Evolutionary conservation across 2,888 invertebrate species (phyloP).

Genomic region (Cepaea hortensis): DNA sequence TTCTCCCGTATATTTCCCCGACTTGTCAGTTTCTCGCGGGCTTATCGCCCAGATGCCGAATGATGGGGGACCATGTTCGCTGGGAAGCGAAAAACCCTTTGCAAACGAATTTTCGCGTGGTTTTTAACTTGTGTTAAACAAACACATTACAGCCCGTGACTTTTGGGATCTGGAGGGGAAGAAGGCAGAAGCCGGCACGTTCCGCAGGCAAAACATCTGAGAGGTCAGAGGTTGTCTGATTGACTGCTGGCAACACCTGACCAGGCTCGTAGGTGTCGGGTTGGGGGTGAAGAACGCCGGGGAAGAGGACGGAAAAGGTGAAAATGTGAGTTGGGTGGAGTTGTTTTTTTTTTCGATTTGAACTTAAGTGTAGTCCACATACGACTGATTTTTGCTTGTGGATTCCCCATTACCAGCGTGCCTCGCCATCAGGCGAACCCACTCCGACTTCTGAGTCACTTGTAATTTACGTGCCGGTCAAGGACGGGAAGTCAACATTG

Average conservation of each 20-base stretch:
- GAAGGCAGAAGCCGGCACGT: neutral
- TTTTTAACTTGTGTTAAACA: constrained; percentile 1
- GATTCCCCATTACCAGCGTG: no score
- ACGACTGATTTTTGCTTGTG: no score
- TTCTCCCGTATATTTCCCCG: neutral
- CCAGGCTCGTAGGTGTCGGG: no score
- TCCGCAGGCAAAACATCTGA: neutral
- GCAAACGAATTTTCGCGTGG: neutral
- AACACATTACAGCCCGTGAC: constrained; percentile 9
- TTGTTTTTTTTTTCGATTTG: neutral
- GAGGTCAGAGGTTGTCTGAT: constrained; percentile 7
- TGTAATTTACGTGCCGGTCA: no score
- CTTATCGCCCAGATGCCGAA: neutral
- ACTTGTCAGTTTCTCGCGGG: neutral
- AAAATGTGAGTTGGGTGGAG: neutral
- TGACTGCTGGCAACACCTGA: neutral
- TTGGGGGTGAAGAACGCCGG: no score
- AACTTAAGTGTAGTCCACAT: no score
- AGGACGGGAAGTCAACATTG: no score
- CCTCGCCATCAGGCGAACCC: no score
- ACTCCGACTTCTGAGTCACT: no score
- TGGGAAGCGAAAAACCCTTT: neutral
- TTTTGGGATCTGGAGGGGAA: neutral
- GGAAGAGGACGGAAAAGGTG: no score
- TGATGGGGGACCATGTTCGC: neutral